Evolutionary conservation across 2,113 vertebrate species (phyloP).

Genomic region (Diadophis punctatus): DNA sequence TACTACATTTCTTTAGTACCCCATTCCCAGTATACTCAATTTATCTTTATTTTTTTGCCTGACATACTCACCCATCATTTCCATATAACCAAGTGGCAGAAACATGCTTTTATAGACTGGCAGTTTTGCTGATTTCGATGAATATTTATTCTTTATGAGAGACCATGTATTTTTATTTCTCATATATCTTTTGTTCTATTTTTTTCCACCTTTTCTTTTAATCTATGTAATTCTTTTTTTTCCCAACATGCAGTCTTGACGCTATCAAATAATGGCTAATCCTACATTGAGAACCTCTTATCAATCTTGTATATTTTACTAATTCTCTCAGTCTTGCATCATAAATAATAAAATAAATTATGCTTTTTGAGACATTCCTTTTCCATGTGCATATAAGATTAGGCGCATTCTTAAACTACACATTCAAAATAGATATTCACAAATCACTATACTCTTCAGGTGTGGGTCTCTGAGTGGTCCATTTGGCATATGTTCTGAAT

Average conservation of each 20-base stretch:
- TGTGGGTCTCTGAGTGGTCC: not conserved
- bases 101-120: not conserved
- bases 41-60: not conserved
- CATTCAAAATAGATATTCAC: not conserved
- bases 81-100: not conserved
- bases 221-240: not conserved
- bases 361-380: not conserved
- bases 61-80: not conserved
- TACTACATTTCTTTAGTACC: not conserved
- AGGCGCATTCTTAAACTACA: not conserved
- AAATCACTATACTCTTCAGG: not conserved
- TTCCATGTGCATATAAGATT: not conserved
- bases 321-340: not conserved
- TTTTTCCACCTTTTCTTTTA: not conserved
- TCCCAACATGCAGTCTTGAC: not conserved
- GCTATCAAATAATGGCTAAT: not conserved
- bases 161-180: not conserved
- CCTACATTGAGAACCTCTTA: not conserved
- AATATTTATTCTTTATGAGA: not conserved
- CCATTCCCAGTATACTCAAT: not conserved
- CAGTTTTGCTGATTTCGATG: not conserved
- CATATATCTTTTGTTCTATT: not conserved
- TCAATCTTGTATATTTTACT: not conserved
- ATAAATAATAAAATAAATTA: not conserved
- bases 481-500: not conserved